Percentiles rank a stretch among this genome's conserved stretches.
phyloP scores from a whole-genome alignment of 2,888 invertebrate species.

The Andrena fulva region DNA sequence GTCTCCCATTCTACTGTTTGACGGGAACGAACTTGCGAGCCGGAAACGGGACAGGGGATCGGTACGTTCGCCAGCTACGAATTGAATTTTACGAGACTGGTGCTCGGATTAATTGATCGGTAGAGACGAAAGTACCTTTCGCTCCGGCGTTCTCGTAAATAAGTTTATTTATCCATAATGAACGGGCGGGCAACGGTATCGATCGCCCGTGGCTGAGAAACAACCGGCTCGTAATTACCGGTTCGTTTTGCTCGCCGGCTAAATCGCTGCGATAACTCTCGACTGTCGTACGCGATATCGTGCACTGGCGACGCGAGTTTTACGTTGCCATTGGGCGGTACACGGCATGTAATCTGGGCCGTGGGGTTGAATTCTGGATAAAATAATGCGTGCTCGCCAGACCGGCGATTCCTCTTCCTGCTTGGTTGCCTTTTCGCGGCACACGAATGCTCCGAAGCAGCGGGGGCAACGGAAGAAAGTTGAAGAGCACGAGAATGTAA shows the following conservation, averaged over 20 bases:
- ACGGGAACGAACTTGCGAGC: background rate
- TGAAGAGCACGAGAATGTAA: constrained; percentile 18
- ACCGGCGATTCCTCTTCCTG: background rate
- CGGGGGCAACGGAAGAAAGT: background rate
- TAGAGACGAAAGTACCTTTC: background rate
- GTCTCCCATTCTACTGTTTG: background rate
- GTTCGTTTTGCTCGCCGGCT: constrained; percentile 27
- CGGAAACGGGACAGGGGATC: background rate
- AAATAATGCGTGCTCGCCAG: constrained; percentile 8
- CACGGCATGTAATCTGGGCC: background rate
- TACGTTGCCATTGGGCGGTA: background rate
- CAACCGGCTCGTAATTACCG: constrained; percentile 42
- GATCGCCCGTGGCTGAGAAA: constrained; percentile 16
- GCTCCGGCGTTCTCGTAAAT: constrained; percentile 8
- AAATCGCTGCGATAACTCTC: constrained; percentile 48
- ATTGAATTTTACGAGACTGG: constrained; percentile 10
- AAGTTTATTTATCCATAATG: constrained; percentile 32
- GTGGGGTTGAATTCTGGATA: constrained; percentile 5
- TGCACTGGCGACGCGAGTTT: constrained; percentile 25
- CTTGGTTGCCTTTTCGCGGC: background rate
- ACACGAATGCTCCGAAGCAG: background rate
- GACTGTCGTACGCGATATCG: constrained; percentile 38
- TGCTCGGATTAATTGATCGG: constrained; percentile 11
- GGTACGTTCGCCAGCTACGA: background rate
- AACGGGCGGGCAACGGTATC: constrained; percentile 13